These are phyloP conservation scores for Misgurnus mizolepis DNA, from an alignment of 2,113 vertebrate genomes.

Conservation along the genomic window DNA sequence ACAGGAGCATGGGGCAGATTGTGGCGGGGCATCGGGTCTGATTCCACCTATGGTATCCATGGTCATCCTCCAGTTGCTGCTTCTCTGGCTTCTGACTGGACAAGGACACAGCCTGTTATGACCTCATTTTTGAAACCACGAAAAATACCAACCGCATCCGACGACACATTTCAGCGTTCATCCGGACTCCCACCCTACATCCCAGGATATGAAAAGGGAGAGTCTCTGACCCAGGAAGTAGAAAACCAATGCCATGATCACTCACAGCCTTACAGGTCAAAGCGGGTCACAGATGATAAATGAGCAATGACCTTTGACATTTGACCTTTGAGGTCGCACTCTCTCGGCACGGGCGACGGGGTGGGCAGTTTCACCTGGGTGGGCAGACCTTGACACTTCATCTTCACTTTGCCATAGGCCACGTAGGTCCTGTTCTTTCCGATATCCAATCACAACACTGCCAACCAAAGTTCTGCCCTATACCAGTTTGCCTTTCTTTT, in stretches of 20 bases:
- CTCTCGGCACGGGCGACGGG: conserved; percentile 70
- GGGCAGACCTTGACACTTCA: conserved; percentile 47
- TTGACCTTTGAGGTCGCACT: conserved; percentile 40
- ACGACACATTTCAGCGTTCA: conserved; percentile 12
- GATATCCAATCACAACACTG: conserved; percentile 59
- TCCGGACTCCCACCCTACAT: conserved; percentile 19
- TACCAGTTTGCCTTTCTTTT: conserved; percentile 36
- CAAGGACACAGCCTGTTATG: conserved; percentile 82
- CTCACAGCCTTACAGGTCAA: conserved; percentile 38
- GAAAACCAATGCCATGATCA: conserved; percentile 32
- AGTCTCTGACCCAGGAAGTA: conserved; percentile 34
- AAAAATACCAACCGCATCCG: conserved; percentile 16
- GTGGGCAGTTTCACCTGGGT: conserved; percentile 71
- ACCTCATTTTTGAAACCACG: conserved; percentile 64
- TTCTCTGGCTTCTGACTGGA: conserved; percentile 87
- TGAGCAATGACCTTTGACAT: conserved; percentile 40
- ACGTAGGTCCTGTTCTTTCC: background rate
- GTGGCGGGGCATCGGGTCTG: conserved; percentile 87
- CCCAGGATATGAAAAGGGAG: conserved; percentile 6
- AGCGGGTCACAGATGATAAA: conserved; percentile 43
- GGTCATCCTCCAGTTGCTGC: conserved; percentile 80
- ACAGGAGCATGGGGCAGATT: conserved; percentile 89
- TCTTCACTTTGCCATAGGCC: conserved; percentile 59
- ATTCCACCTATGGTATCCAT: conserved; percentile 84
- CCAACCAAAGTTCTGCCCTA: conserved; percentile 60